Evolutionary conservation across 2,888 invertebrate genomes (phyloP).

Genomic region (Dryobota labecula): DNA sequence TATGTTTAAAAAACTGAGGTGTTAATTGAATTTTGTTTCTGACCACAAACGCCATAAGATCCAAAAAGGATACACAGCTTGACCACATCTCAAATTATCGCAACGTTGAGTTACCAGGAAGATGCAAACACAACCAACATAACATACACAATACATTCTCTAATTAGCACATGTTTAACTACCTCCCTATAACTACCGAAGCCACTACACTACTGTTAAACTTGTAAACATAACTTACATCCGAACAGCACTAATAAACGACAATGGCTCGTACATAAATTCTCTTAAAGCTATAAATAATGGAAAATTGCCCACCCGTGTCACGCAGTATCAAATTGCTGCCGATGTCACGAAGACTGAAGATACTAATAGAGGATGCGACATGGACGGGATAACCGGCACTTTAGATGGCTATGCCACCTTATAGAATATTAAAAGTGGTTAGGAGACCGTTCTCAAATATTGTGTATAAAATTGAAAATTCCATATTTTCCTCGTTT

Average conservation of each 20-base stretch:
- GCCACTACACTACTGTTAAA: constrained; percentile 33
- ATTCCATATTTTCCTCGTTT: neutral
- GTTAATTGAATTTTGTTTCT: too few species aligned
- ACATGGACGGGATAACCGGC: constrained; percentile 14
- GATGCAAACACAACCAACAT: neutral
- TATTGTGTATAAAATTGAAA: too few species aligned
- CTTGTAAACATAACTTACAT: constrained; percentile 64
- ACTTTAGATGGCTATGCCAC: neutral
- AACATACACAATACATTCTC: neutral
- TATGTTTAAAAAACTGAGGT: too few species aligned
- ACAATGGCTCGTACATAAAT: constrained; percentile 81
- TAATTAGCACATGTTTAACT: constrained; percentile 31
- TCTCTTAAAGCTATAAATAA: constrained; percentile 81
- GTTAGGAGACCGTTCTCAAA: neutral
- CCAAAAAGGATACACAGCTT: too few species aligned
- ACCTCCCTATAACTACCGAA: constrained; percentile 7
- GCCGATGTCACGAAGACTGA: constrained; percentile 60
- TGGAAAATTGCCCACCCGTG: constrained; percentile 86
- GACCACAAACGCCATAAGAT: too few species aligned
- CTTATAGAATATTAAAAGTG: neutral
- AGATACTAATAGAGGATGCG: constrained; percentile 37
- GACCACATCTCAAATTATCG: too few species aligned
- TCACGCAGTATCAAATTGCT: constrained; percentile 83
- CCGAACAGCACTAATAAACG: constrained; percentile 76
- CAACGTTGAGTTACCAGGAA: neutral